These are phyloP conservation scores for Eurosta solidaginis DNA, from an alignment of 1,140 invertebrate species.

Conservation along the genomic window DNA sequence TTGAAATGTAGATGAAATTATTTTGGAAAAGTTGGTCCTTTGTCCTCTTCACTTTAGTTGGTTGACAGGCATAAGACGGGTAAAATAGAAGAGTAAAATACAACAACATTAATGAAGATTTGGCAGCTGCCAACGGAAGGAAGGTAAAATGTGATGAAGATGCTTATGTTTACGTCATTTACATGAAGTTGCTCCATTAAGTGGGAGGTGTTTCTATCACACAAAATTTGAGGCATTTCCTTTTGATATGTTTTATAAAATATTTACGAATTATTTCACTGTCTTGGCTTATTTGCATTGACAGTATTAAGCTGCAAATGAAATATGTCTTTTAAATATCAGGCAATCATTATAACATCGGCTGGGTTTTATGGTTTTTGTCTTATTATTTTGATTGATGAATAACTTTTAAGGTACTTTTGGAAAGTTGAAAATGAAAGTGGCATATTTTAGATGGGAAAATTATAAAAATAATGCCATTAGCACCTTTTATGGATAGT, in stretches of 20 bases:
- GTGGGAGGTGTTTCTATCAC: background rate
- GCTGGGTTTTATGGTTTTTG: background rate
- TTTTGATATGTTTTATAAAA: background rate
- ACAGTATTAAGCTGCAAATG: background rate
- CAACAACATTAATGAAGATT: background rate
- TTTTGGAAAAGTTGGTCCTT: background rate
- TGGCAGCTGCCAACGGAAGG: background rate
- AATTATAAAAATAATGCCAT: too few relatives aligned
- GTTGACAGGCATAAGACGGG: background rate
- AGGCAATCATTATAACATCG: background rate
- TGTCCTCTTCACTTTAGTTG: background rate
- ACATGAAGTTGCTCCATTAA: background rate
- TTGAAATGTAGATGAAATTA: background rate
- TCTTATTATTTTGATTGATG: background rate
- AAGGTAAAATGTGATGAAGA: background rate
- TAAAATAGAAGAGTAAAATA: background rate
- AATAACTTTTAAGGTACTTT: background rate
- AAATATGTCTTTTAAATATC: background rate
- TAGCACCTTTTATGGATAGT: too few relatives aligned
- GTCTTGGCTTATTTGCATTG: background rate
- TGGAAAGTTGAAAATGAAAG: background rate
- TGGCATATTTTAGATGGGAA: too few relatives aligned
- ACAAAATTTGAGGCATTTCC: background rate
- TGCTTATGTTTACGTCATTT: background rate
- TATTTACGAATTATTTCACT: background rate